Conservation (phyloP, 2,888 invertebrate species). For the Pammene fasciana region DNA sequence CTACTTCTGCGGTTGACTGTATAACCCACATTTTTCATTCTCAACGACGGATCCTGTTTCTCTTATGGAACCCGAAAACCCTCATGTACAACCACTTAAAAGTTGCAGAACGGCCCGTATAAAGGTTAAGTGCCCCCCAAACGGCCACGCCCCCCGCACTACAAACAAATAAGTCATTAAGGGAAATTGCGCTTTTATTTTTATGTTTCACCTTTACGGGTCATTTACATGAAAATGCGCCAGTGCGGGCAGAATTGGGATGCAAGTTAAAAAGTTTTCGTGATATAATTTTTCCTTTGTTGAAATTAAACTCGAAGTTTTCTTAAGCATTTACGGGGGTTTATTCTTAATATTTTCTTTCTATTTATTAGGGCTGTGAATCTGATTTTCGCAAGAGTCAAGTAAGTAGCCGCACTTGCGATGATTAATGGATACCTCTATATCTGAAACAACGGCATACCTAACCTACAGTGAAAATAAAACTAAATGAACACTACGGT, state of each 20-base stretch:
- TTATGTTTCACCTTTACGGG: slow-evolving; percentile 36
- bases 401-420: too few relatives aligned
- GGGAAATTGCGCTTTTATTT: slow-evolving; percentile 36
- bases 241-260: slow-evolving; percentile 5
- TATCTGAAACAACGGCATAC: too few relatives aligned
- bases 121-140: slow-evolving; percentile 35
- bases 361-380: too few relatives aligned
- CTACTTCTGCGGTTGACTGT: too few relatives aligned
- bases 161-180: slow-evolving; percentile 42
- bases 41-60: background rate
- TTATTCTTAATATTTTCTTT: too few relatives aligned
- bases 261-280: slow-evolving; percentile 10
- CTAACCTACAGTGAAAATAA: too few relatives aligned
- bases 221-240: slow-evolving; percentile 28
- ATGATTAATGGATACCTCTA: too few relatives aligned
- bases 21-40: too few relatives aligned
- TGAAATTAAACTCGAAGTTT: background rate
- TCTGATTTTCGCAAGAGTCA: too few relatives aligned
- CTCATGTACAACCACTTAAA: slow-evolving; percentile 39
- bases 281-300: slow-evolving; percentile 6
- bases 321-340: too few relatives aligned
- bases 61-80: slow-evolving; percentile 18
- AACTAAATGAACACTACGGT: too few relatives aligned
- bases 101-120: slow-evolving; percentile 30
- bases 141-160: slow-evolving; percentile 33